These are phyloP conservation scores for Cnemophilus loriae DNA, from an alignment of 2,113 vertebrate genomes.

Conservation along the genomic window DNA sequence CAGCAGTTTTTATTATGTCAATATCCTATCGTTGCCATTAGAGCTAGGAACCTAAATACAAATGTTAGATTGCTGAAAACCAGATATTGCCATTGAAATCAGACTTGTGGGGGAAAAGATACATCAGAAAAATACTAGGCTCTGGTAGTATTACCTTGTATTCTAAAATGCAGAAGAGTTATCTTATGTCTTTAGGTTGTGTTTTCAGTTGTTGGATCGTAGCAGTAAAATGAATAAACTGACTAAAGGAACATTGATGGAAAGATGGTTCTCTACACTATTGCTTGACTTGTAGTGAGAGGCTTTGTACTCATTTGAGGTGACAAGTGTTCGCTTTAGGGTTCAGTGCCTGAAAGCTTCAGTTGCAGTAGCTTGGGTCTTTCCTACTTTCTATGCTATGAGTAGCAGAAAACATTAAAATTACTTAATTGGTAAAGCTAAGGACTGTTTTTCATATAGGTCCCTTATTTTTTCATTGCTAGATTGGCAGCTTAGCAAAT, in stretches of 20 bases:
- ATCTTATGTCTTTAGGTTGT: not conserved
- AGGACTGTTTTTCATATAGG: not conserved
- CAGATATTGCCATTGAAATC: not conserved
- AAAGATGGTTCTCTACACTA: not conserved
- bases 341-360: not conserved
- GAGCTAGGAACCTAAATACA: not conserved
- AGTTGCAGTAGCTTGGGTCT: rapidly evolving
- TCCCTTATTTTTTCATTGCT: not conserved
- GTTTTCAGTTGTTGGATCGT: not conserved
- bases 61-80: not conserved
- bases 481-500: not conserved
- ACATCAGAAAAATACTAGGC: not conserved
- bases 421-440: not conserved
- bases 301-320: not conserved
- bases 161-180: not conserved
- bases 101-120: too few species aligned
- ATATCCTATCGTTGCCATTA: not conserved
- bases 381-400: not conserved
- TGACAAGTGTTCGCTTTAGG: not conserved
- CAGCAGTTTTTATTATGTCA: not conserved
- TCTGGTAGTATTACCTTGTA: not conserved
- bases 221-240: not conserved
- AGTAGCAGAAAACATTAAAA: not conserved
- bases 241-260: not conserved
- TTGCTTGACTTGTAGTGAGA: not conserved